Evolutionary conservation across 2,113 vertebrate species (phyloP).

Genomic region (Indicator indicator): DNA sequence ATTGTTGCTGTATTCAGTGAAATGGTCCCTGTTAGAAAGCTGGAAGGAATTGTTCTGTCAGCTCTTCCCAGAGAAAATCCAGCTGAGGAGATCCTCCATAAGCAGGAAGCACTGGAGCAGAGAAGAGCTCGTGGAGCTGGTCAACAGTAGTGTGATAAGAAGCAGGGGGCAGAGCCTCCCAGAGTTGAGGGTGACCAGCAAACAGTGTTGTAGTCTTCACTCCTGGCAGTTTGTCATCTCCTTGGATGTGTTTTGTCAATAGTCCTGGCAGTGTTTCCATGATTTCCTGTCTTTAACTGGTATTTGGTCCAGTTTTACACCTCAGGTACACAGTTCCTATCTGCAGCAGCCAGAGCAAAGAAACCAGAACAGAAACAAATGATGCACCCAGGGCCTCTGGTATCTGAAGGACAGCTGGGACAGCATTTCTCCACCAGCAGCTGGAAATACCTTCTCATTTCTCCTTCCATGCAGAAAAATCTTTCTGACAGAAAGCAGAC

Average conservation of each 20-base stretch:
- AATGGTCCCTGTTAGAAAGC: background rate
- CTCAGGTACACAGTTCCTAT: background rate
- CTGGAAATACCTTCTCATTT: background rate
- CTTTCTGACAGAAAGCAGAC: background rate
- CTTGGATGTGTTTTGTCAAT: background rate
- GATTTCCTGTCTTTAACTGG: background rate
- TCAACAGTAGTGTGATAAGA: background rate
- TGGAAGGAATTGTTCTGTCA: background rate
- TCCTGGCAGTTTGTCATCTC: background rate
- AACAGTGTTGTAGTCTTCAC: background rate
- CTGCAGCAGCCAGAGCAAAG: background rate
- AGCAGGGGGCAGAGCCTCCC: background rate
- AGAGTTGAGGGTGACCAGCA: background rate
- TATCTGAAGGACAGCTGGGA: background rate
- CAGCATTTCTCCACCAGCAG: background rate
- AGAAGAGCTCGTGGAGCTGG: background rate
- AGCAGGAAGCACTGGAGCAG: background rate
- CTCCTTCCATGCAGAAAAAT: background rate
- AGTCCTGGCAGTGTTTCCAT: background rate
- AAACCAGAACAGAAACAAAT: background rate
- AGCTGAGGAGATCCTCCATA: background rate
- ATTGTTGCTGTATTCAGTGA: background rate
- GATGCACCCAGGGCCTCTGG: background rate
- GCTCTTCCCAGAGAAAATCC: background rate
- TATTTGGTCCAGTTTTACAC: background rate